Evolutionary conservation across 2,113 vertebrate genomes (phyloP).

Genomic region (Carlito syrichta): DNA sequence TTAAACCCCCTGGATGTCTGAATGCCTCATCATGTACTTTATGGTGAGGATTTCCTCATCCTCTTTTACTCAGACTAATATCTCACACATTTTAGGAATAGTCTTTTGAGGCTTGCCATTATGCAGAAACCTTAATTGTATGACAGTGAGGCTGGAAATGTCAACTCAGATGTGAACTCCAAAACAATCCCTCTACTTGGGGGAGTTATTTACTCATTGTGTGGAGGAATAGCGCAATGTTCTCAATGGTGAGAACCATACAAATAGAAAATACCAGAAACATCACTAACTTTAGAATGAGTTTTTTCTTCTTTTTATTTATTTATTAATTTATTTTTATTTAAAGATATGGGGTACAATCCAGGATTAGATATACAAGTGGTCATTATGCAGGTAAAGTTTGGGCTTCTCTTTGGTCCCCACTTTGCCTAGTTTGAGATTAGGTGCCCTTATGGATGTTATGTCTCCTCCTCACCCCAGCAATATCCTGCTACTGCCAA

Average conservation of each 20-base stretch:
- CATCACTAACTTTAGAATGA: too few species aligned
- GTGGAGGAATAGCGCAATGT: neutral
- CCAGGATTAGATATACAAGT: too few species aligned
- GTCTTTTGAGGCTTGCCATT: neutral
- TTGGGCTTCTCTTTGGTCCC: too few species aligned
- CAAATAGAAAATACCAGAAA: neutral
- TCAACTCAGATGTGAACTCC: neutral
- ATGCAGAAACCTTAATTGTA: neutral
- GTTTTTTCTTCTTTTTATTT: too few species aligned
- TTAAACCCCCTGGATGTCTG: neutral
- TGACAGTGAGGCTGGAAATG: neutral
- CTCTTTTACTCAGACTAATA: neutral
- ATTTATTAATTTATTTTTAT: too few species aligned
- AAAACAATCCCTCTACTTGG: neutral
- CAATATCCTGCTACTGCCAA: too few species aligned
- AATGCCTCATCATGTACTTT: neutral
- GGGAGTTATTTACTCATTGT: neutral
- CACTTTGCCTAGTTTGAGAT: too few species aligned
- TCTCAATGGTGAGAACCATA: neutral
- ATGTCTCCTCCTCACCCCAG: too few species aligned
- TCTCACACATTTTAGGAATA: neutral
- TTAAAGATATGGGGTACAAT: too few species aligned
- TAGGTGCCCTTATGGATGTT: too few species aligned
- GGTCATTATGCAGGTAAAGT: too few species aligned
- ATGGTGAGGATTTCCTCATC: neutral